Conservation (phyloP, 2,113 vertebrate genomes). For the Crotophaga sulcirostris region DNA sequence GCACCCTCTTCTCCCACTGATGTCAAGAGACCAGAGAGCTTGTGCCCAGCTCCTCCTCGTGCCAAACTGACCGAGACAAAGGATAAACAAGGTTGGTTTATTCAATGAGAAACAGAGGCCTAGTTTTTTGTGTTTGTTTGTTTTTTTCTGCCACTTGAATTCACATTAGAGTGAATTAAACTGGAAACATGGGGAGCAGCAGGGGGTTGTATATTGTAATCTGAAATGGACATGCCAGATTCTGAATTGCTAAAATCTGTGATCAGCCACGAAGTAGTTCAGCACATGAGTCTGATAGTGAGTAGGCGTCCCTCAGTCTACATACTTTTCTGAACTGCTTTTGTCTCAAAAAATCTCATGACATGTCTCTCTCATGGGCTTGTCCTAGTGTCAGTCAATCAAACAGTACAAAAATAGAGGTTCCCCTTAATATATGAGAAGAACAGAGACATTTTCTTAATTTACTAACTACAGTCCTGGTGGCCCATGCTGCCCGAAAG, state of each 20-base stretch:
- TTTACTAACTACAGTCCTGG: background rate
- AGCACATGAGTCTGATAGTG: constrained; percentile 3
- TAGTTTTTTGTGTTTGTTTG: background rate
- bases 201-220: background rate
- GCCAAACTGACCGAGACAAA: background rate
- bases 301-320: constrained; percentile 15
- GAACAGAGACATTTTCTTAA: background rate
- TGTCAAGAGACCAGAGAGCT: background rate
- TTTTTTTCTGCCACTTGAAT: background rate
- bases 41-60: background rate
- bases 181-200: background rate
- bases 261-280: background rate
- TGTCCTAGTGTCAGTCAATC: background rate
- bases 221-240: background rate
- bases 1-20: background rate
- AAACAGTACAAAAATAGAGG: background rate
- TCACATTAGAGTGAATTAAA: background rate
- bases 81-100: background rate
- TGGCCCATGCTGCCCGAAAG: background rate
- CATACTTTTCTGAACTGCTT: background rate
- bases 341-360: constrained; percentile 18
- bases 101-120: background rate
- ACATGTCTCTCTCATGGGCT: background rate
- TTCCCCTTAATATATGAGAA: background rate
- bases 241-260: background rate